Base-by-base conservation (phyloP, 2,113 vertebrate species). In the Condylura cristata region DNA sequence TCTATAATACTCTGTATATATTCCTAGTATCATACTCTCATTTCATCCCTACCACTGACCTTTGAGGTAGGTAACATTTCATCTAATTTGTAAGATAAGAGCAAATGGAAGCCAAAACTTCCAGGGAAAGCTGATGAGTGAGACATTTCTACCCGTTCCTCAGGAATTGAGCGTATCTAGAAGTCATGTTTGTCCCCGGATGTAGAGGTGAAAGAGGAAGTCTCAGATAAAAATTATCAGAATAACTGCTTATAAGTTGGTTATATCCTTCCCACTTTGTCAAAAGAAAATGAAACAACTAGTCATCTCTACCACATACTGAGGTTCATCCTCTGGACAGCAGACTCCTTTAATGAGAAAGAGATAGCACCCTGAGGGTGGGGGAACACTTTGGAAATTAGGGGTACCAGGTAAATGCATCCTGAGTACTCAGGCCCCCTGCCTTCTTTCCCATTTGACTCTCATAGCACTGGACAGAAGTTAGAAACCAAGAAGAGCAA, bases 41-140 rank as follows among this genome's bases (percentile, higher is more conserved):
- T 68, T 89, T 80, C 63, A 37, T 91, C 2, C 5, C 32, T 1
- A 86, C 24, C 53, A 68, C 4, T 63, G 30, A 32, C 9, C 37
- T 78, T 6, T 17, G 53, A 41, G 8, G 24, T 39, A 20, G 28
- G 12, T 74, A 30, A 86, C 34, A 63, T 71, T 48, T 41, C 28
- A 26, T 17, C 58, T 63, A 22, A 34, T 37, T 82, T 53, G 93
- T 3, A 53, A 58, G 63, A 48, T n/a, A 4, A 89, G 66, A 32
- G 46, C 83, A 84, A 83, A 66, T 18, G n/a, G 53, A 75, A 78
- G 66, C 30, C 30, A 41, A 78, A 82, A 16, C 22, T 56, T 94
- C 53, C 51, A 60, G 24, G 37, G 34, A 78, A 66, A 74, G 65
- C 81, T 37, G 17, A 34, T 58, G 74, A 93, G 34, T 32, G 26